Conservation (phyloP, 2,797 vertebrate genomes). For the Dendrocincla tyrannina region DNA sequence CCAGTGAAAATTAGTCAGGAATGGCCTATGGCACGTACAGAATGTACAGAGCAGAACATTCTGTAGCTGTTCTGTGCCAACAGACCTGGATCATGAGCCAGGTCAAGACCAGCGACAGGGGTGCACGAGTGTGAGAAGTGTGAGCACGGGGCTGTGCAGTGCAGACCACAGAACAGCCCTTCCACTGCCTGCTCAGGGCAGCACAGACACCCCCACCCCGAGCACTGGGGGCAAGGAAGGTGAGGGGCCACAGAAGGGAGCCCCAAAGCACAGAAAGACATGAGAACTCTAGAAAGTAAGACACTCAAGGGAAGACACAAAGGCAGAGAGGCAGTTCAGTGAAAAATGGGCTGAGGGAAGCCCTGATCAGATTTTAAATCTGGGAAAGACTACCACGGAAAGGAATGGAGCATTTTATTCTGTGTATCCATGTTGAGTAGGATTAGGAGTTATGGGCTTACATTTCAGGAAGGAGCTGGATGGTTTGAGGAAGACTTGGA, state of each 20-base stretch:
- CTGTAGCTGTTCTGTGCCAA: neutral
- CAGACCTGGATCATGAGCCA: neutral
- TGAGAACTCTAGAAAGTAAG: neutral
- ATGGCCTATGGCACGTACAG: neutral
- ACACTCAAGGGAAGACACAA: neutral
- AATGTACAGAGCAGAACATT: neutral
- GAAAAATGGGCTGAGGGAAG: neutral
- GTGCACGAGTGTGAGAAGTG: neutral
- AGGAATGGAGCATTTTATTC: neutral
- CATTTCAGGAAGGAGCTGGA: neutral
- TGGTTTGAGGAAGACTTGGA: neutral
- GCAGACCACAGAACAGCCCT: neutral
- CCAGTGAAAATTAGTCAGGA: neutral
- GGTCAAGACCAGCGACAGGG: accelerated
- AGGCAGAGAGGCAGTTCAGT: neutral
- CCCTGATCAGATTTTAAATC: neutral
- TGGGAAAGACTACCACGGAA: neutral
- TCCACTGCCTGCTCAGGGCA: neutral
- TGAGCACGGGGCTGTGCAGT: neutral
- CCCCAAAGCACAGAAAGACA: neutral
- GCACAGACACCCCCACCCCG: neutral
- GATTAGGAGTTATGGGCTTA: neutral
- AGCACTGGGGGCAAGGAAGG: neutral
- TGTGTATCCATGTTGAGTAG: neutral
- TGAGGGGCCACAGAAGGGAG: neutral